Percentiles rank a stretch among this genome's conserved stretches.
Evolutionary conservation across 2,113 vertebrate species (phyloP).

Genomic region (Dissostichus mawsoni): DNA sequence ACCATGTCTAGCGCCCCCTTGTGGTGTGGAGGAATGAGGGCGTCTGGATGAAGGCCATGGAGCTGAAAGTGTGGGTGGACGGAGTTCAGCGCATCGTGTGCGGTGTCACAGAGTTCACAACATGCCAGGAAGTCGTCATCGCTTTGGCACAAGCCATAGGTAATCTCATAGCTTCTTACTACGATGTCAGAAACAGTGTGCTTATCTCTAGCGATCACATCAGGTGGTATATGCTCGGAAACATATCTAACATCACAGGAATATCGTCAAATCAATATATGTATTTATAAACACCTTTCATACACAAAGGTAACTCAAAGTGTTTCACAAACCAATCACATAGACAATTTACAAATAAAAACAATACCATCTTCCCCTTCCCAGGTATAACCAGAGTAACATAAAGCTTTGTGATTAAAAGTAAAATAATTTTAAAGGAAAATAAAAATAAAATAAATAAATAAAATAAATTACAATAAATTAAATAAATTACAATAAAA

Average conservation of each 20-base stretch:
- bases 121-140: conserved; percentile 97
- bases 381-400: no score
- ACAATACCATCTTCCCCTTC: no score
- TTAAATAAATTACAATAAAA: no score
- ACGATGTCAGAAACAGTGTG: background rate
- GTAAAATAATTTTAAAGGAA: no score
- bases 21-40: conserved; percentile 76
- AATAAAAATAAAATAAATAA: no score
- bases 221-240: background rate
- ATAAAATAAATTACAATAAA: no score
- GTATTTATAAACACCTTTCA: no score
- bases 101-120: conserved; percentile 96
- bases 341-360: no score
- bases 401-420: no score
- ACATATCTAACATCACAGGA: background rate
- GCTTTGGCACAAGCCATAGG: conserved; percentile 98
- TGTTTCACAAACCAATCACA: no score
- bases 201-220: background rate
- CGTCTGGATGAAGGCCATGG: conserved; percentile 88
- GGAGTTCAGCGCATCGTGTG: conserved; percentile 97
- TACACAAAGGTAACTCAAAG: no score
- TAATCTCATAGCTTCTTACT: conserved; percentile 70
- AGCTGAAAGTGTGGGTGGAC: conserved; percentile 99
- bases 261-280: background rate
- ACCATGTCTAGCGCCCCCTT: conserved; percentile 31